Evolutionary conservation across 2,797 vertebrate species (phyloP).

Genomic region (Sarcophilus harrisii): DNA sequence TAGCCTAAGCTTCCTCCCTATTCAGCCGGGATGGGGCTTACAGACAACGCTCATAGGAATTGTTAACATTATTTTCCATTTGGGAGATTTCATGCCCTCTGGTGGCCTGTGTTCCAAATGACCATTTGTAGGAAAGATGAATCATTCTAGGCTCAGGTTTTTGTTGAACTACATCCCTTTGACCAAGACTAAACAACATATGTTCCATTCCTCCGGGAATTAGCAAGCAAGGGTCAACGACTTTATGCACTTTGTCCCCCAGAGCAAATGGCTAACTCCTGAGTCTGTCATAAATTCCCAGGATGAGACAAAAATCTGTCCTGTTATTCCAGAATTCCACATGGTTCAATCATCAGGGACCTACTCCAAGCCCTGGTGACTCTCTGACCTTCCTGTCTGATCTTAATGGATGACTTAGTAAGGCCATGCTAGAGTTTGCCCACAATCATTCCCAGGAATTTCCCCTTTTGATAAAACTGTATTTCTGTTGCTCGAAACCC

Average conservation of each 20-base stretch:
- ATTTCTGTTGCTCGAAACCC: neutral
- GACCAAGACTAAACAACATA: neutral
- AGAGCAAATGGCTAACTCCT: slow-evolving; percentile 14
- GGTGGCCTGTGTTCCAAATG: neutral
- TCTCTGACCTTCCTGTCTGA: neutral
- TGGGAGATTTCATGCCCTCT: neutral
- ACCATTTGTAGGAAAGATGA: neutral
- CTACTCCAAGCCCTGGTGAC: neutral
- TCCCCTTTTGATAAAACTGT: neutral
- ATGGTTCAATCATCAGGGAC: neutral
- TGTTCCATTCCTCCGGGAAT: neutral
- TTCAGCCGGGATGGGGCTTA: neutral
- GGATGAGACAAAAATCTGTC: neutral
- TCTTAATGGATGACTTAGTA: neutral
- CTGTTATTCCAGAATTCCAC: neutral
- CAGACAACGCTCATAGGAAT: neutral
- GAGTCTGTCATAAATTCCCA: neutral
- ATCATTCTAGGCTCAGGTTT: neutral
- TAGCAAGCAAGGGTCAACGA: neutral
- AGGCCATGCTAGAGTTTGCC: neutral
- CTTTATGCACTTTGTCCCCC: slow-evolving; percentile 18
- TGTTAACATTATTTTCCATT: neutral
- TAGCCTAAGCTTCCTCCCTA: neutral
- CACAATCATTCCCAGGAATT: neutral
- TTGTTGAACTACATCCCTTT: neutral